A percentile compares a stretch with the other conserved stretches of the same genome.
Evolutionary conservation across 2,888 invertebrate species (phyloP).

Genomic region (Hecatera dysodea): DNA sequence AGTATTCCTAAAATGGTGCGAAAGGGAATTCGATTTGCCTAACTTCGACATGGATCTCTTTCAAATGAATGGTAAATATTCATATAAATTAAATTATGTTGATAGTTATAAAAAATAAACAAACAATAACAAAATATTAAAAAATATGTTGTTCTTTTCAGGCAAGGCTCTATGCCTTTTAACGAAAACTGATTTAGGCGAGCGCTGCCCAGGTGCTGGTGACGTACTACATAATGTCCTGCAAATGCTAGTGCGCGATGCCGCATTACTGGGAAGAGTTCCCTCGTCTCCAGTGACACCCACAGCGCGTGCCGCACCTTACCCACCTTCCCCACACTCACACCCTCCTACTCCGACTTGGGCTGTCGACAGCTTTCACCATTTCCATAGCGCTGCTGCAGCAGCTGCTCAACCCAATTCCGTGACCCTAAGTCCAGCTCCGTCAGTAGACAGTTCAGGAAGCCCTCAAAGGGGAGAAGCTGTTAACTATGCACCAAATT

Average conservation of each 20-base stretch:
- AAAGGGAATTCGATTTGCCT: conserved; percentile 97
- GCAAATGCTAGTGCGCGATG: conserved; percentile 96
- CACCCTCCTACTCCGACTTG: conserved; percentile 96
- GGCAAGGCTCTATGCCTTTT: conserved; percentile 97
- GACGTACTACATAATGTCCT: conserved; percentile 98
- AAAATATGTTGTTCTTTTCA: conserved; percentile 77
- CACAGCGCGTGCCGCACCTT: conserved; percentile 93
- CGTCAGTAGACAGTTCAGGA: conserved; percentile 96
- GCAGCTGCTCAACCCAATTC: conserved; percentile 94
- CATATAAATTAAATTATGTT: conserved; percentile 4
- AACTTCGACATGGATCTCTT: conserved; percentile 98
- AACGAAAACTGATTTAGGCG: conserved; percentile 97
- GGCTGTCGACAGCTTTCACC: conserved; percentile 91
- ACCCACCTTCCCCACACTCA: conserved; percentile 95
- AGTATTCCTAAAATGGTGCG: conserved; percentile 97
- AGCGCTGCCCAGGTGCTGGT: conserved; percentile 97
- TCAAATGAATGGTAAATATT: conserved; percentile 97
- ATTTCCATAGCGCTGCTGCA: conserved; percentile 93
- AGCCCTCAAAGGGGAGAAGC: conserved; percentile 94
- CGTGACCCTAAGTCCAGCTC: conserved; percentile 97
- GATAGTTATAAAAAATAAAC: too few relatives aligned
- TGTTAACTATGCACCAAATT: conserved; percentile 82
- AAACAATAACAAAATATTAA: background rate
- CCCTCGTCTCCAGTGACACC: conserved; percentile 96
- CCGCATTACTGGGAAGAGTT: conserved; percentile 94